phyloP scores from a whole-genome alignment of 1,140 invertebrate species.

The Sweltsa coloradensis region DNA sequence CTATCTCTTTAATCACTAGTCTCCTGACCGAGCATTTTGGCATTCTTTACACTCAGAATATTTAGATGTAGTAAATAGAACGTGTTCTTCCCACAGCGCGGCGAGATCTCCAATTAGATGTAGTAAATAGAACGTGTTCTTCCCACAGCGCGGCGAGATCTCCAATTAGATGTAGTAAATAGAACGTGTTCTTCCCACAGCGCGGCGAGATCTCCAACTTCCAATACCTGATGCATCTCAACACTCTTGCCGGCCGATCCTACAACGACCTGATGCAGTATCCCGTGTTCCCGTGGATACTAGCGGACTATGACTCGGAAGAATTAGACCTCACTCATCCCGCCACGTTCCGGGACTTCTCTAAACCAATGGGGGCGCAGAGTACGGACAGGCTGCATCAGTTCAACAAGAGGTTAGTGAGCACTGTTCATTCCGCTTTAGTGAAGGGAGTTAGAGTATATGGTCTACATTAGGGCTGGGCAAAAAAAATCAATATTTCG shows the following conservation, averaged over 20 bases:
- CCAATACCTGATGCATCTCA: slow-evolving; percentile 98
- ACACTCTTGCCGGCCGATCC: slow-evolving; percentile 88
- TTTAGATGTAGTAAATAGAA: neutral
- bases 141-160: too few relatives aligned
- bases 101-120: slow-evolving; percentile 99
- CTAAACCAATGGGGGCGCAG: slow-evolving; percentile 97
- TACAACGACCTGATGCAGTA: slow-evolving; percentile 98
- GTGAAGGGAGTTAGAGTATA: too few relatives aligned
- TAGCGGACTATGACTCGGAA: slow-evolving; percentile 90
- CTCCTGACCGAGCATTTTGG: too few relatives aligned
- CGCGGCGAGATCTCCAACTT: slow-evolving; percentile 98
- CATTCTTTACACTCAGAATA: too few relatives aligned
- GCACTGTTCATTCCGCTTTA: too few relatives aligned
- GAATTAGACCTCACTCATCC: slow-evolving; percentile 82
- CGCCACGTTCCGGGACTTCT: slow-evolving; percentile 88
- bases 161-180: neutral
- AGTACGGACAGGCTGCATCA: slow-evolving; percentile 85
- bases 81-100: slow-evolving; percentile 51
- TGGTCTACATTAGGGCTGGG: too few relatives aligned
- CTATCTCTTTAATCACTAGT: too few relatives aligned
- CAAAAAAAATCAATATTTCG: too few relatives aligned
- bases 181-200: slow-evolving; percentile 35
- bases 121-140: too few relatives aligned
- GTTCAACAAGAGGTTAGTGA: slow-evolving; percentile 80
- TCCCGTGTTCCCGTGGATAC: slow-evolving; percentile 94